Evolutionary conservation across 2,888 invertebrate species (phyloP).

Genomic region (Timema cristinae): DNA sequence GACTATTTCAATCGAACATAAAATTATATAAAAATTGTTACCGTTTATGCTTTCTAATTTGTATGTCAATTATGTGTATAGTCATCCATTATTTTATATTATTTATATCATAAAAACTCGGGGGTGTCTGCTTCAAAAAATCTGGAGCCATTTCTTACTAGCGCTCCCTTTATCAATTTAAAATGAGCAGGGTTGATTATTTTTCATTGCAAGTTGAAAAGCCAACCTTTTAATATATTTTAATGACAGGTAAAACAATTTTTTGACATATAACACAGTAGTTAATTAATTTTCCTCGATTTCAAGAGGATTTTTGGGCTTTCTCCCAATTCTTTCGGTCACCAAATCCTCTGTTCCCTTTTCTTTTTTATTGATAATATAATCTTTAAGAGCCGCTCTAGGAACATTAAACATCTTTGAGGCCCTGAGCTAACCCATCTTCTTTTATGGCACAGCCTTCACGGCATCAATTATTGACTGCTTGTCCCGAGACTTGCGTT

Average conservation of each 20-base stretch:
- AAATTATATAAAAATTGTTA: too few species aligned
- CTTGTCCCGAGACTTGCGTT: not conserved
- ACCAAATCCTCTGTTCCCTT: not conserved
- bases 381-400: not conserved
- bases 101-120: not conserved
- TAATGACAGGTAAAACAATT: not conserved
- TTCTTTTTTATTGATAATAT: constrained; percentile 5
- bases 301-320: not conserved
- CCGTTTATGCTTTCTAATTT: too few species aligned
- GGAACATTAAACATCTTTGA: constrained; percentile 3
- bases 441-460: not conserved
- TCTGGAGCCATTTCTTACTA: not conserved
- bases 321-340: not conserved
- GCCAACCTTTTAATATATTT: not conserved
- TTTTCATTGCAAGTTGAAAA: not conserved
- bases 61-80: too few species aligned
- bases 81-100: too few species aligned
- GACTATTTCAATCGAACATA: too few species aligned
- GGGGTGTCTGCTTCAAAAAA: constrained; percentile 4
- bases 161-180: not conserved
- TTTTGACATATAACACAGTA: not conserved
- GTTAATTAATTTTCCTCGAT: constrained; percentile 1
- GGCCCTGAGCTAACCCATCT: constrained; percentile 1
- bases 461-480: not conserved
- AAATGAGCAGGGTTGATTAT: too few species aligned